Evolutionary conservation across 2,113 vertebrate genomes (phyloP).

Genomic region (Microtus richardsoni): DNA sequence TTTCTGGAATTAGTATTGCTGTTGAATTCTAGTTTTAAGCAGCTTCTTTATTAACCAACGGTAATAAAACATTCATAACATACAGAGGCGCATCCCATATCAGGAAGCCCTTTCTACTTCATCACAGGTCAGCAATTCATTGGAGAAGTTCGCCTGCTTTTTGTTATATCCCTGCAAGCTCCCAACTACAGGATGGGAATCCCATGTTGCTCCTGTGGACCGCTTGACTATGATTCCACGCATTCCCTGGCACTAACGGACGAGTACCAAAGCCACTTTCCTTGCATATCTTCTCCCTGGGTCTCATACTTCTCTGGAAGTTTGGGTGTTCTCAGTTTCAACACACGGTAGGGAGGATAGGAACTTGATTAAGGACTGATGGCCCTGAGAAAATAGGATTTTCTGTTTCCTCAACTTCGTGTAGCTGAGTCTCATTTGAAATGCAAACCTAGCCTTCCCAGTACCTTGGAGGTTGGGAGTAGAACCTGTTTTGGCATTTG

Average conservation of each 20-base stretch:
- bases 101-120: background rate
- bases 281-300: background rate
- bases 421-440: background rate
- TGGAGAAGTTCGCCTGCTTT: background rate
- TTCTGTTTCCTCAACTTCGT: background rate
- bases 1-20: no score
- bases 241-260: background rate
- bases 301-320: background rate
- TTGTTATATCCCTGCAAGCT: background rate
- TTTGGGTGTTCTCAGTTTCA: background rate
- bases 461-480: background rate
- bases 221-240: background rate
- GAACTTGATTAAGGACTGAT: background rate
- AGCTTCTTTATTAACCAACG: no score
- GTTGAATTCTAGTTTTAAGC: no score
- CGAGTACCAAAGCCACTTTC: background rate
- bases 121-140: background rate
- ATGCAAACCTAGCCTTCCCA: background rate
- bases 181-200: background rate
- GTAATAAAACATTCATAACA: no score
- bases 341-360: background rate
- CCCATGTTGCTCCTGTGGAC: background rate
- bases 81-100: no score
- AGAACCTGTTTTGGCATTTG: background rate
- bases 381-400: background rate